Conservation (phyloP, 1,140 invertebrate species). For the Drosophila lacertosa region DNA sequence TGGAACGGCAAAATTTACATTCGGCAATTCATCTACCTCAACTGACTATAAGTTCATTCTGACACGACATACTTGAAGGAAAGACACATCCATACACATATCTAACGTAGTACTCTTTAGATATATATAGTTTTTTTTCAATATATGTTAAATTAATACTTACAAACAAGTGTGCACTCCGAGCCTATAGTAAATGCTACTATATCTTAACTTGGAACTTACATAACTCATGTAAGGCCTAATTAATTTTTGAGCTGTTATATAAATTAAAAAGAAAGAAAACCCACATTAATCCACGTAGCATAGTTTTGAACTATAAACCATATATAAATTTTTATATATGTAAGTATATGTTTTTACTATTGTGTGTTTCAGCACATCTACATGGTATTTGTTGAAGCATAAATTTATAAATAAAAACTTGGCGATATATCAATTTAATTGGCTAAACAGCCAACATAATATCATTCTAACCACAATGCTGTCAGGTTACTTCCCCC, state of each 20-base stretch:
- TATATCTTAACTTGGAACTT: too few species aligned
- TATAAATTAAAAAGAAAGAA: too few species aligned
- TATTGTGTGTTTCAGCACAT: not conserved
- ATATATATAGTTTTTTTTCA: too few species aligned
- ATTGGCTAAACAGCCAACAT: not conserved
- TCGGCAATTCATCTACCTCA: conserved; percentile 8
- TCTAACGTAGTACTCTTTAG: not conserved
- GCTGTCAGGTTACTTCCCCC: conserved; percentile 45
- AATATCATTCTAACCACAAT: conserved; percentile 51
- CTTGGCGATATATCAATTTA: not conserved
- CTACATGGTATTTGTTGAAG: not conserved
- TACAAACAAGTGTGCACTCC: too few species aligned
- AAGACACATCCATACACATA: too few species aligned
- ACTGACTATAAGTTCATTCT: conserved; percentile 17
- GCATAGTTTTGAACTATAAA: too few species aligned
- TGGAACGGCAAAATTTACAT: not conserved
- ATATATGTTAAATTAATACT: too few species aligned
- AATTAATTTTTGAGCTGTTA: too few species aligned
- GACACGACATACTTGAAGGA: conserved; percentile 2
- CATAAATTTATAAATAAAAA: not conserved
- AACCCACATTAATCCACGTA: too few species aligned
- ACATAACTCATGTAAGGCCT: too few species aligned
- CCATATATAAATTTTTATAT: too few species aligned
- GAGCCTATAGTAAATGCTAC: too few species aligned
- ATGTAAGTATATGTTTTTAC: not conserved